A percentile compares a stretch with the other conserved stretches of the same genome.
phyloP scores from a whole-genome alignment of 2,113 vertebrate genomes.

The Todiramphus saurophagus region DNA sequence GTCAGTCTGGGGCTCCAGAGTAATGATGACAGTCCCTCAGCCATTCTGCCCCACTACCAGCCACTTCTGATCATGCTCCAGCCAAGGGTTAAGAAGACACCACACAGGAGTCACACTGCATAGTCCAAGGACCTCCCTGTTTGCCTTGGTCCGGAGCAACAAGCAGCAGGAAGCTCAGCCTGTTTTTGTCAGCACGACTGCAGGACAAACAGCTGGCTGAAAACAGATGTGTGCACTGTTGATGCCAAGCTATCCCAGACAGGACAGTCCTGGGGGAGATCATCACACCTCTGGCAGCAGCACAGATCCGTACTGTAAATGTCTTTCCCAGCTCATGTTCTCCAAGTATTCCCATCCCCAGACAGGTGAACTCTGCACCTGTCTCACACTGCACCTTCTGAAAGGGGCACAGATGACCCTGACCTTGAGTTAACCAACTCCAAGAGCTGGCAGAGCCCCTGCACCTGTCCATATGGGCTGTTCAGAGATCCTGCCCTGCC shows the following conservation, averaged over 20 bases:
- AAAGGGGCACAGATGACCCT: not conserved
- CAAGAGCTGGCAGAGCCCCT: not conserved
- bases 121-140: not conserved
- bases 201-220: not conserved
- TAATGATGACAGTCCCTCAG: not conserved
- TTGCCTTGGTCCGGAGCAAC: not conserved
- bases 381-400: not conserved
- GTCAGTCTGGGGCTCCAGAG: not conserved
- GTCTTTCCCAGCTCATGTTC: not conserved
- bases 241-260: not conserved
- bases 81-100: not conserved
- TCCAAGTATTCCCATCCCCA: not conserved
- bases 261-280: not conserved
- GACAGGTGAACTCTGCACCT: not conserved
- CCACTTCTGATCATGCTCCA: not conserved
- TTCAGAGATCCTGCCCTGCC: not conserved
- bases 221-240: not conserved
- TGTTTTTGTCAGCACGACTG: not conserved
- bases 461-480: fast-evolving
- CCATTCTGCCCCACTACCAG: not conserved
- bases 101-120: not conserved
- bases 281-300: not conserved
- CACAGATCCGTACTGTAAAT: not conserved
- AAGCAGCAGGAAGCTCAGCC: not conserved
- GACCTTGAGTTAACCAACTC: not conserved